Evolutionary conservation across 2,113 vertebrate genomes (phyloP), one percentile per base, ranked within the genome.

Genomic region (Cyprinodon tularosa): DNA sequence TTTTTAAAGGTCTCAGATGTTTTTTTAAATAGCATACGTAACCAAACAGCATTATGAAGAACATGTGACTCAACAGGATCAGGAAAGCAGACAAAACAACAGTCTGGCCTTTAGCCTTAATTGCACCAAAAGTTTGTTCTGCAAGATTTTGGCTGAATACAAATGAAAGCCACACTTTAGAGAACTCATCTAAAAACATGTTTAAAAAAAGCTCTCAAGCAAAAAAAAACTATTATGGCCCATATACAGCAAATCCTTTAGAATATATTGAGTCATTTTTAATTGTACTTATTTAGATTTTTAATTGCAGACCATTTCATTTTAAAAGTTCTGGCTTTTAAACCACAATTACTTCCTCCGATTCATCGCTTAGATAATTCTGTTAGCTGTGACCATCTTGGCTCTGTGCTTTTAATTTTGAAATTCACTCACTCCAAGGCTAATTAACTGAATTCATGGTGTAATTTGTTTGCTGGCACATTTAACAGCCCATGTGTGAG

Each of bases 401-500:
- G 10, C 42, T 6, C 6, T 47, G 69, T 38, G 44, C 15, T 63
- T 63, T 63, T 38, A 50, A 64, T 63, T 72, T 64, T 22, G 62
- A 64, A 64, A 64, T 40, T 50, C 29, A 63, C 60, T 22, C 50
- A 17, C 29, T n/a, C 1, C 38, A 70, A 37, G 36, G 62, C 62
- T 72, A 72, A 63, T 72, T 72, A 72, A 63, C 70, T 72, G 70
- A 68, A 59, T 40, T 50, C 67, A 57, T 17, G 13, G 59, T 9
- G 40, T 44, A 67, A 17, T 62, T 47, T 62, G n/a, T 60, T 14
- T 47, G 57, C 57, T 50, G 45, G 63, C 36, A 48, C 44, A 62
- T 62, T 48, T 48, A 72, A 62, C 20, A 62, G 10, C 29, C 44
- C 36, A 50, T 53, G 48, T 48, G 60, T 42, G 11, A 50, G 60